Evolutionary conservation across 2,113 vertebrate species (phyloP).

Genomic region (Shinisaurus crocodilurus): DNA sequence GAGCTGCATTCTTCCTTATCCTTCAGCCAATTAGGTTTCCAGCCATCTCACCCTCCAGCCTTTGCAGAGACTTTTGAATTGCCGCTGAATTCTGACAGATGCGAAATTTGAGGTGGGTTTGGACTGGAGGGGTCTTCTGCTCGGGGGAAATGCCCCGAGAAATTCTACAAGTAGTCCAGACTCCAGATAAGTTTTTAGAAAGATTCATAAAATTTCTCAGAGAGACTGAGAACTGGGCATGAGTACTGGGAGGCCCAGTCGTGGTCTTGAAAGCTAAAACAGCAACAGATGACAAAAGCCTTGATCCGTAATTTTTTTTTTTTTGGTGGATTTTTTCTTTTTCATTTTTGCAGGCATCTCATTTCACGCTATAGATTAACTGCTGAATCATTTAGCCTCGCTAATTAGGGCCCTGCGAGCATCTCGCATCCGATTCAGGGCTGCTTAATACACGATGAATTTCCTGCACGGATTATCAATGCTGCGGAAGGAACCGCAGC

Average conservation of each 20-base stretch:
- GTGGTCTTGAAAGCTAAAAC: not conserved
- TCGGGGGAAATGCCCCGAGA: no score
- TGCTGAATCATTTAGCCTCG: constrained; percentile 51
- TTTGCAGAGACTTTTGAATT: not conserved
- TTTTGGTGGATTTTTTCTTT: no score
- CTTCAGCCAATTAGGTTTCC: not conserved
- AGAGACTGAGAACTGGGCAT: no score
- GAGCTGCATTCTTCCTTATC: not conserved
- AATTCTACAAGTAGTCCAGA: not conserved
- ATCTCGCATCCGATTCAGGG: constrained; percentile 44
- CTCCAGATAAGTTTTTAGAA: no score
- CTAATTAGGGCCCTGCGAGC: constrained; percentile 38
- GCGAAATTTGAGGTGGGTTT: no score
- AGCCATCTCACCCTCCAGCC: not conserved
- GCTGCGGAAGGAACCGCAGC: not conserved
- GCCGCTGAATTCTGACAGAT: no score
- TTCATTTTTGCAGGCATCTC: not conserved
- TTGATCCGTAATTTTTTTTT: constrained; percentile 24
- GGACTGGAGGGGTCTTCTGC: no score
- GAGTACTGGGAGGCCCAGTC: no score
- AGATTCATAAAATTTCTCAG: not conserved
- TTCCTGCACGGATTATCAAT: constrained; percentile 1
- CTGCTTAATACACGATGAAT: constrained; percentile 31
- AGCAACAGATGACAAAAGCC: constrained; percentile 31
- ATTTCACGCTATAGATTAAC: constrained; percentile 56